Evolutionary conservation across 2,888 invertebrate genomes (phyloP).

Genomic region (Coenonympha arcania): DNA sequence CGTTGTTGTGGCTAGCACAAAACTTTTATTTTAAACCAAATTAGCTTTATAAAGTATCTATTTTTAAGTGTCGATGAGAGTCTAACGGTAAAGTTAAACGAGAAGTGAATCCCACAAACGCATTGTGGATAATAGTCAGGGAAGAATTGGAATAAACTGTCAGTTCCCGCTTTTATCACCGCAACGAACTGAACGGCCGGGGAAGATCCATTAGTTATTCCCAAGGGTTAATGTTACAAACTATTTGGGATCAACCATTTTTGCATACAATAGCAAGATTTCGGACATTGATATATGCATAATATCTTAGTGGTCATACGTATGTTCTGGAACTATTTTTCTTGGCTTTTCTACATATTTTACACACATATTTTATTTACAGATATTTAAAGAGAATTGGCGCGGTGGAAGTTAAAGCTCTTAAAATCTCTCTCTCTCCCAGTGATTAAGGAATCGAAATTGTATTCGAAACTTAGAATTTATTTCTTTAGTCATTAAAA

Average conservation of each 20-base stretch:
- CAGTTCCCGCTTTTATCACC: constrained; percentile 9
- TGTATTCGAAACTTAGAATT: too few relatives aligned
- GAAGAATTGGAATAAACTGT: constrained; percentile 3
- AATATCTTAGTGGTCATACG: neutral
- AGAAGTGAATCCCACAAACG: neutral
- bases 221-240: constrained; percentile 11
- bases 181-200: neutral
- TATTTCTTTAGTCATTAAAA: too few relatives aligned
- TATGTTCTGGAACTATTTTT: neutral
- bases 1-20: too few relatives aligned
- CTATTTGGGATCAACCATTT: constrained; percentile 11
- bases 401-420: too few relatives aligned
- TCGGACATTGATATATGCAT: constrained; percentile 15
- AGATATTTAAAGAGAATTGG: too few relatives aligned
- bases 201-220: constrained; percentile 9
- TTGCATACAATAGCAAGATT: constrained; percentile 11
- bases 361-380: neutral
- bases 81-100: too few relatives aligned
- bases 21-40: too few relatives aligned
- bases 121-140: constrained; percentile 4
- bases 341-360: too few relatives aligned
- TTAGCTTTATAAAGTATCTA: too few relatives aligned
- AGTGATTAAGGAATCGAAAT: too few relatives aligned
- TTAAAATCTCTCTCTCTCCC: too few relatives aligned
- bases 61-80: too few relatives aligned